phyloP scores from a whole-genome alignment of 2,113 vertebrate species.

The Phylloscopus whistleri region DNA sequence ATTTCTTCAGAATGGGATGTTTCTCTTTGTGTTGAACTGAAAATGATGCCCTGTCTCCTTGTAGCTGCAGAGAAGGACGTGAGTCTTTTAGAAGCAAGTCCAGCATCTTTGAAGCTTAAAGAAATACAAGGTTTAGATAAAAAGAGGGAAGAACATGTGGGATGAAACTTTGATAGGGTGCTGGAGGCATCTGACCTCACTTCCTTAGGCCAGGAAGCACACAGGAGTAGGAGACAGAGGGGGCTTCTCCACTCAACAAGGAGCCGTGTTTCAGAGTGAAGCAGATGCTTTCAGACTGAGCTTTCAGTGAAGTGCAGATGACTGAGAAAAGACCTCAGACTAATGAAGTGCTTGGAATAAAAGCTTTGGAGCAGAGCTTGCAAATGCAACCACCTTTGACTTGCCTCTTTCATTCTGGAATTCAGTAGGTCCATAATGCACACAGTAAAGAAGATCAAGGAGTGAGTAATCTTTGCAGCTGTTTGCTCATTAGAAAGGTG shows the following conservation, averaged over 20 bases:
- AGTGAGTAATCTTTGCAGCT: background rate
- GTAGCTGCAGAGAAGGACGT: background rate
- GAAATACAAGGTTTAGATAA: background rate
- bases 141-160: background rate
- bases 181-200: background rate
- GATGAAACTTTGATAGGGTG: background rate
- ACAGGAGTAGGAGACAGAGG: background rate
- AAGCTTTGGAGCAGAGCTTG: background rate
- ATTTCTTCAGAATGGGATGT: background rate
- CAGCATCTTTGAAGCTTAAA: background rate
- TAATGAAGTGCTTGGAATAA: background rate
- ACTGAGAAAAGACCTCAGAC: background rate
- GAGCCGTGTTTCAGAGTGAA: background rate
- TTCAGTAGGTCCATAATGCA: background rate
- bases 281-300: background rate
- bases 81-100: background rate
- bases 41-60: background rate
- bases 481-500: background rate
- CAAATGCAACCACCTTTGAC: background rate
- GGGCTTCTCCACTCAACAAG: background rate
- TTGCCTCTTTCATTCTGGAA: background rate
- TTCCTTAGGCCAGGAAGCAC: background rate
- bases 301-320: background rate
- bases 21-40: background rate
- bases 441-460: background rate